Conservation (phyloP, 2,797 vertebrate species). For the Cetoscarus ocellatus region DNA sequence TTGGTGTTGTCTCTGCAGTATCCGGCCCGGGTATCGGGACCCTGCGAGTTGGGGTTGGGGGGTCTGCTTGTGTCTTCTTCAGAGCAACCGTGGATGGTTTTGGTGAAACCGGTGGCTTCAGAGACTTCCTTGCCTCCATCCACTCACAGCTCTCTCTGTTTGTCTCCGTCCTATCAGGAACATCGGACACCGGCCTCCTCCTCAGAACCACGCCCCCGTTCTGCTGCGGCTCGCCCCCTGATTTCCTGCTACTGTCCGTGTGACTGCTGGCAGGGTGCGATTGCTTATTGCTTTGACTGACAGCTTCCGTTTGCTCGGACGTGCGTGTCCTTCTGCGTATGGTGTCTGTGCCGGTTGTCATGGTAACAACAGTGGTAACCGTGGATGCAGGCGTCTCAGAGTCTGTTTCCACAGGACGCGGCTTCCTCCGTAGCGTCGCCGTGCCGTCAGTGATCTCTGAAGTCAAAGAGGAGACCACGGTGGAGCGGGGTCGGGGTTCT, state of each 20-base stretch:
- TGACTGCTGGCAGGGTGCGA: conserved; percentile 44
- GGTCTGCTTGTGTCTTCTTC: conserved; percentile 85
- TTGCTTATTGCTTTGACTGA: conserved; percentile 65
- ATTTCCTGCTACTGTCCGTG: conserved; percentile 39
- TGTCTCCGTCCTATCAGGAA: conserved; percentile 69
- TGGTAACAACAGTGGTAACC: conserved; percentile 75
- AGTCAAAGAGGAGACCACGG: conserved; percentile 61
- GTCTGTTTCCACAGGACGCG: conserved; percentile 63
- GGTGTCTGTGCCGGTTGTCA: conserved; percentile 88
- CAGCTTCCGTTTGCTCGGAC: conserved; percentile 41
- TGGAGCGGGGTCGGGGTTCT: conserved; percentile 82
- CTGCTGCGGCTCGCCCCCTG: conserved; percentile 61
- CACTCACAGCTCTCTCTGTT: conserved; percentile 74
- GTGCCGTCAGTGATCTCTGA: conserved; percentile 82
- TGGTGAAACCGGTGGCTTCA: conserved; percentile 92
- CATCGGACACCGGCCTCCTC: conserved; percentile 86
- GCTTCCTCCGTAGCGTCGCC: conserved; percentile 83
- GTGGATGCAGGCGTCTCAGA: conserved; percentile 84
- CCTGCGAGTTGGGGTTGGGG: conserved; percentile 88
- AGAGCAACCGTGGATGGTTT: conserved; percentile 87
- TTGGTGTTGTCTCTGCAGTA: conserved; percentile 81
- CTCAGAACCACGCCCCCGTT: conserved; percentile 77
- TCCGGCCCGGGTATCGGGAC: conserved; percentile 90
- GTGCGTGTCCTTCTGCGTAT: conserved; percentile 86
- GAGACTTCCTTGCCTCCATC: conserved; percentile 86